phyloP scores from a whole-genome alignment of 2,888 invertebrate species.

The Leptothorax acervorum region DNA sequence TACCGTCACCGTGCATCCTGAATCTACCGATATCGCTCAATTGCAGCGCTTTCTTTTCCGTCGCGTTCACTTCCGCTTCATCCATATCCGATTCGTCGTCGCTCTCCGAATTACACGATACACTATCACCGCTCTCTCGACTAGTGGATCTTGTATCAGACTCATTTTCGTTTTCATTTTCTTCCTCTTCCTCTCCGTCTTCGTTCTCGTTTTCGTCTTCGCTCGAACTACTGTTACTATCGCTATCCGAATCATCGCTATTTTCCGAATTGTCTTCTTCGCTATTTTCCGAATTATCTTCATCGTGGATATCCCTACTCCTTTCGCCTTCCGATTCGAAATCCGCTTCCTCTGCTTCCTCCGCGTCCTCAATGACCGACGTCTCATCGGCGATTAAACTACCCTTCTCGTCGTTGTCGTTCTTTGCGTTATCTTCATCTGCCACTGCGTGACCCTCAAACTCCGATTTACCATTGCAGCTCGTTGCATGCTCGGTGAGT shows the following conservation, averaged over 20 bases:
- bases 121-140: constrained; percentile 70
- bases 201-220: constrained; percentile 69
- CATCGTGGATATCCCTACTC: constrained; percentile 73
- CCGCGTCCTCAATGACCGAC: constrained; percentile 68
- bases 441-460: constrained; percentile 58
- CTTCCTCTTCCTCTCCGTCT: constrained; percentile 59
- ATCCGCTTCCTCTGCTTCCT: constrained; percentile 68
- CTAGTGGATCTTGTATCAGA: constrained; percentile 71
- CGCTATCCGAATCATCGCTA: constrained; percentile 70
- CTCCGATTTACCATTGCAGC: constrained; percentile 75
- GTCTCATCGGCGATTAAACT: constrained; percentile 69
- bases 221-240: constrained; percentile 70
- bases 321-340: constrained; percentile 75
- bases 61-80: constrained; percentile 53
- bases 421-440: constrained; percentile 62
- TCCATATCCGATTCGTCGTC: constrained; percentile 74
- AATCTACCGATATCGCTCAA: constrained; percentile 36
- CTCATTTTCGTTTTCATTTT: constrained; percentile 70
- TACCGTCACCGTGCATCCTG: constrained; percentile 21
- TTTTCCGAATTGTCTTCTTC: constrained; percentile 65
- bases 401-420: constrained; percentile 70
- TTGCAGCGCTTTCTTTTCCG: constrained; percentile 45
- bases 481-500: constrained; percentile 77
- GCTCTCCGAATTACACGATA: constrained; percentile 75
- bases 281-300: constrained; percentile 70